Percentiles rank a stretch among this genome's conserved stretches.
Evolutionary conservation across 2,888 invertebrate species (phyloP).

Genomic region (Mycogona germanica): DNA sequence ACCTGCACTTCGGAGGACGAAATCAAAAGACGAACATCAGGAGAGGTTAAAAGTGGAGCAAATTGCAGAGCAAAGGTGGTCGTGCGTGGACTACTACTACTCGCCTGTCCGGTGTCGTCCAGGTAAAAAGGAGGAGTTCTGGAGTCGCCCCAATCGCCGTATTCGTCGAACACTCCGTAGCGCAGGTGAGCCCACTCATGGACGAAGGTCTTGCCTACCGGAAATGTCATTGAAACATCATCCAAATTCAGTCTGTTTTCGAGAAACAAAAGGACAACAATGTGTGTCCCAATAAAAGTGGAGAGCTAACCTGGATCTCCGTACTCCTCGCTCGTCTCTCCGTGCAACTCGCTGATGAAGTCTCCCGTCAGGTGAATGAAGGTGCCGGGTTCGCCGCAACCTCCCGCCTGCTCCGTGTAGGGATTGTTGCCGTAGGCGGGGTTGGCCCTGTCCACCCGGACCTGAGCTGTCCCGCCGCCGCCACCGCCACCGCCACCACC

Average conservation of each 20-base stretch:
- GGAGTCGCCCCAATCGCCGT: conserved; percentile 24
- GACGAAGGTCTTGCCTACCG: conserved; percentile 23
- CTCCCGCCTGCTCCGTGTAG: conserved; percentile 28
- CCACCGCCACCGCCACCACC: conserved; percentile 2
- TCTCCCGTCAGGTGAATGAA: conserved; percentile 27
- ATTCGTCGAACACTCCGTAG: conserved; percentile 30
- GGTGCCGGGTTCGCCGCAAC: conserved; percentile 28
- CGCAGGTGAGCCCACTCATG: conserved; percentile 29
- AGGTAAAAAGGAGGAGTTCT: conserved; percentile 22
- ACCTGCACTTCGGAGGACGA: conserved; percentile 4
- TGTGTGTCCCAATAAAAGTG: not conserved
- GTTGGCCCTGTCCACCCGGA: conserved; percentile 27
- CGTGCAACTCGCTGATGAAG: conserved; percentile 15
- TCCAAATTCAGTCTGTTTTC: too few species aligned
- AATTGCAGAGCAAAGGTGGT: not conserved
- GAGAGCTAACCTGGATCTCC: conserved; percentile 14
- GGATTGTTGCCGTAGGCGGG: conserved; percentile 26
- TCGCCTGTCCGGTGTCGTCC: conserved; percentile 18
- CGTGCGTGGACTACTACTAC: too few species aligned
- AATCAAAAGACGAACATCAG: not conserved
- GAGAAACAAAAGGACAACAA: too few species aligned
- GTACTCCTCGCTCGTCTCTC: conserved; percentile 8
- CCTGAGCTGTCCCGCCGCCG: conserved; percentile 13
- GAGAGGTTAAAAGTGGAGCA: too few species aligned
- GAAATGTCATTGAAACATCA: too few species aligned